These are phyloP conservation scores for Palloptera scutellata DNA, from an alignment of 2,888 invertebrate genomes.

Conservation along the genomic window DNA sequence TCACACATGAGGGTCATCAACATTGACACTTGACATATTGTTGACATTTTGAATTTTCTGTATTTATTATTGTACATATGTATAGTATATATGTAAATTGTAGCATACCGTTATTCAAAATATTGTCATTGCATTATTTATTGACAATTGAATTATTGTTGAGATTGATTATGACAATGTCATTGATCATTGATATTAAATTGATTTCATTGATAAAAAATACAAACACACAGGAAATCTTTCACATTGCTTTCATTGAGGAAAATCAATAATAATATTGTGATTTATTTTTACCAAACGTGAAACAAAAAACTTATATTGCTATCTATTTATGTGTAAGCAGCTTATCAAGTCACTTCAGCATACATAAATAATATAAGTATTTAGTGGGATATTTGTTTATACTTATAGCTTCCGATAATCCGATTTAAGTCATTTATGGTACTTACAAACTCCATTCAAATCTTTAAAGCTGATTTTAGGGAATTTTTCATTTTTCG, in stretches of 20 bases:
- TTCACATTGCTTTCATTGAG: background rate
- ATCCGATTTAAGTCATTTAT: no score
- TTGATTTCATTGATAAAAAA: background rate
- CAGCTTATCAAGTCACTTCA: no score
- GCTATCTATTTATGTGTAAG: background rate
- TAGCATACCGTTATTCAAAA: background rate
- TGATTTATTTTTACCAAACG: background rate
- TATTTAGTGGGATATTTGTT: no score
- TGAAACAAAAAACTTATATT: background rate
- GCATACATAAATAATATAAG: no score
- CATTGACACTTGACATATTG: background rate
- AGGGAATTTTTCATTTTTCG: no score
- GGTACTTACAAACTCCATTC: no score
- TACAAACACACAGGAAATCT: background rate
- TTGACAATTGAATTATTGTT: background rate
- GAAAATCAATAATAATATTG: no score
- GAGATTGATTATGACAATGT: conserved; percentile 3
- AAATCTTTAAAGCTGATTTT: no score
- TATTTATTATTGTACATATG: no score
- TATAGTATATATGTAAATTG: no score
- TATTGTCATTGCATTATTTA: background rate
- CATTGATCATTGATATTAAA: conserved; percentile 3
- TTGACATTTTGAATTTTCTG: background rate
- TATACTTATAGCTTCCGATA: no score
- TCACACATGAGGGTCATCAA: no score